Base-by-base conservation (phyloP, 2,113 vertebrate species). In the Syngnathus scovelli region DNA sequence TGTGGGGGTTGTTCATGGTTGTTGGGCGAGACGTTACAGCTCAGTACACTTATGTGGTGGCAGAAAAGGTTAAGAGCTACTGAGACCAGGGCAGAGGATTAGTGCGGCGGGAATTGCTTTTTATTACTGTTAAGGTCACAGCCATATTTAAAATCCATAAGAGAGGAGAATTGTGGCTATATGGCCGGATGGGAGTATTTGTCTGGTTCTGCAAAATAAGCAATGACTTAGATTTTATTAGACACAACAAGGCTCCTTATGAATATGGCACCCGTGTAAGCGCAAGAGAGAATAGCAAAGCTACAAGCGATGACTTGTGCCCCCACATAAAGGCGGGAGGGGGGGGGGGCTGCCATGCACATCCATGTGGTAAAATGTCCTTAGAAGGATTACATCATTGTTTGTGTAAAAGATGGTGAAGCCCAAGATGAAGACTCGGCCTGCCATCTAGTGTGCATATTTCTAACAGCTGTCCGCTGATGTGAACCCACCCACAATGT, bases 111-210 rank as follows among this genome's bases (percentile, higher is more conserved):
- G 84, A 86, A 86, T 79, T 80, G 82, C 81, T 86, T 88, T 87
- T 88, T 86, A 89, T 89, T 87, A 83, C 85, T 72, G 76, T 63
- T 89, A 88, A 89, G 87, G 84, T 89, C 88, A 87, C 66, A 71
- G 78, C 74, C 83, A 75, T 82, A 76, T 89, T 88, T 85, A 87
- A 89, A 85, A 88, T 77, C 83, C 81, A 78, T 46, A 68, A 81
- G 76, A 76, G 80, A 78, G 81, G 69, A 55, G 46, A 41, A 67
- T 54, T 21, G 44, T 66, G 78, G 71, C 74, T 75, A 54, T 64
- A 70, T 58, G 75, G 70, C 79, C 79, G 80, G 73, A 76, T 79
- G 80, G 75, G 76, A 79, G 72, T 75, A 70, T 75, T 65, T 5
- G 61, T 71, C 70, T 78, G 3, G 9, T 0, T 61, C 76, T 54